phyloP scores from a whole-genome alignment of 2,797 vertebrate genomes.

The Intellagama lesueurii region DNA sequence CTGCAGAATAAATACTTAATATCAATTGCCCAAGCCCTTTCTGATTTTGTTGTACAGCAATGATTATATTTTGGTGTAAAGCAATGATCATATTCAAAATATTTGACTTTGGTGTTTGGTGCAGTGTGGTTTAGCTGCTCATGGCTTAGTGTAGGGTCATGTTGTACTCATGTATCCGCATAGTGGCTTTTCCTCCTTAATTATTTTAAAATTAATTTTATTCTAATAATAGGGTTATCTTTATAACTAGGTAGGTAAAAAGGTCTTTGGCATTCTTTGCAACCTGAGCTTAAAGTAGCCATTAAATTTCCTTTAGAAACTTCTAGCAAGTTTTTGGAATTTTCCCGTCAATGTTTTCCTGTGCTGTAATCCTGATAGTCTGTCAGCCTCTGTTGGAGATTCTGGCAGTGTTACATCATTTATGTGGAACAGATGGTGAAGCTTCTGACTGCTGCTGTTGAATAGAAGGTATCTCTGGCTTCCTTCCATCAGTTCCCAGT shows the following conservation, averaged over 20 bases:
- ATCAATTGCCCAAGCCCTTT: background rate
- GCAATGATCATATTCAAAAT: background rate
- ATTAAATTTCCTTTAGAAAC: slow-evolving; percentile 23
- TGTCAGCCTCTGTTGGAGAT: slow-evolving; percentile 11
- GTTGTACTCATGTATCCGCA: background rate
- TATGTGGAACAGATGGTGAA: slow-evolving; percentile 37
- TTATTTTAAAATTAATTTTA: background rate
- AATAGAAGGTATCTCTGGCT: slow-evolving; percentile 6
- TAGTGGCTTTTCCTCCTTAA: background rate
- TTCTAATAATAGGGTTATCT: no score
- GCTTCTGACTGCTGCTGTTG: slow-evolving; percentile 7
- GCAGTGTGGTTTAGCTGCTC: background rate
- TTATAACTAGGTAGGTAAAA: no score
- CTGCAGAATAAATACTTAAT: background rate
- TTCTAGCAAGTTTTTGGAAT: background rate
- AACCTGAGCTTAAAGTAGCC: background rate
- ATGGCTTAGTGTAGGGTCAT: background rate
- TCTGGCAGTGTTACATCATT: slow-evolving; percentile 35
- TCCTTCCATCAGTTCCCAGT: background rate
- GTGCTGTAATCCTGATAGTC: background rate
- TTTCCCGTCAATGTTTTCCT: slow-evolving; percentile 9
- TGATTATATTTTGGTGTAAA: background rate
- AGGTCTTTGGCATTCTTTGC: background rate
- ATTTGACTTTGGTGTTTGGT: background rate
- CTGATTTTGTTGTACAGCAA: background rate